A percentile compares a stretch with the other conserved stretches of the same genome.
These are phyloP conservation scores for Euwallacea similis DNA, from an alignment of 1,140 invertebrate genomes.

Conservation along the genomic window DNA sequence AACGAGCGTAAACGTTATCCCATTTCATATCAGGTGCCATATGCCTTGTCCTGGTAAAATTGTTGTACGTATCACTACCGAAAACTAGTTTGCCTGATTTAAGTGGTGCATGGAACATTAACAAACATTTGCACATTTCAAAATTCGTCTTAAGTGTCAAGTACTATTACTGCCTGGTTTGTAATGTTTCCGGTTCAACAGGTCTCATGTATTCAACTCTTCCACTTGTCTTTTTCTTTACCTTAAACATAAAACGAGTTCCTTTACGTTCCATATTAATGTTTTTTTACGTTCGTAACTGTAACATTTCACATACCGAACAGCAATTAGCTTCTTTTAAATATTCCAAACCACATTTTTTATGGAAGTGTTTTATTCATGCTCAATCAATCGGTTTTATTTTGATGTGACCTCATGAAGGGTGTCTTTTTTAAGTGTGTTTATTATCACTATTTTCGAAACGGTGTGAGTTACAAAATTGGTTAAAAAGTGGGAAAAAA, in stretches of 20 bases:
- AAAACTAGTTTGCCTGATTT: conserved; percentile 43
- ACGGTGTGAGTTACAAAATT: too few relatives aligned
- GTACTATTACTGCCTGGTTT: conserved; percentile 21
- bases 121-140: conserved; percentile 29
- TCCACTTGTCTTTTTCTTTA: conserved; percentile 34
- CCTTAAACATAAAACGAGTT: conserved; percentile 36
- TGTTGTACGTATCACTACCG: conserved; percentile 40
- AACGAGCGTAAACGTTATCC: conserved; percentile 50
- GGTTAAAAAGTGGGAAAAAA: too few relatives aligned
- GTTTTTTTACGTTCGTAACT: conserved; percentile 27
- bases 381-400: too few relatives aligned
- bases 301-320: conserved; percentile 31
- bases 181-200: conserved; percentile 37
- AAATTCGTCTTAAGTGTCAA: conserved; percentile 40
- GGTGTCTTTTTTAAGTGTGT: too few relatives aligned
- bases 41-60: conserved; percentile 41
- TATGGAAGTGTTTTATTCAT: conserved; percentile 8
- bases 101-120: conserved; percentile 30
- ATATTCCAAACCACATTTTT: conserved; percentile 12
- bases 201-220: conserved; percentile 36
- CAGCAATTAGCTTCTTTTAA: conserved; percentile 27
- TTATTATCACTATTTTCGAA: too few relatives aligned
- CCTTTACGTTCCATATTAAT: conserved; percentile 28
- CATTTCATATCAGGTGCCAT: conserved; percentile 42
- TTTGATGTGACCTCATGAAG: too few relatives aligned